These are phyloP conservation scores for Steinernema carpocapsae DNA, from an alignment of 2,888 invertebrate species.

Conservation along the genomic window DNA sequence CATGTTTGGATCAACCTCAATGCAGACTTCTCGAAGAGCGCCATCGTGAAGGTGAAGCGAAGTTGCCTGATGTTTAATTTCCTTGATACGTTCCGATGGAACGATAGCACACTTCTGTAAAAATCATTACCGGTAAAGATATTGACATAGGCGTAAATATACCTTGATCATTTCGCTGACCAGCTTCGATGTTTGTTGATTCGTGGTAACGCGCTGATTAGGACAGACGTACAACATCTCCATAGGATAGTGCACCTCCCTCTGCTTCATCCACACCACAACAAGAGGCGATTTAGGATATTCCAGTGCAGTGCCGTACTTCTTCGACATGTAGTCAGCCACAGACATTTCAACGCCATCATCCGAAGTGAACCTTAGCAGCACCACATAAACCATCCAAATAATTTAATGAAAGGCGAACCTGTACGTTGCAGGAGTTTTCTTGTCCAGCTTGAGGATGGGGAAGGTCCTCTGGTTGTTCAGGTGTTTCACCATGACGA, in stretches of 20 bases:
- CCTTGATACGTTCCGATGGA: not conserved
- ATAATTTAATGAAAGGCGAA: not conserved
- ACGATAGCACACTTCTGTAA: not conserved
- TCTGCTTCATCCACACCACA: constrained; percentile 35
- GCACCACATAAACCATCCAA: not conserved
- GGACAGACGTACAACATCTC: constrained; percentile 47
- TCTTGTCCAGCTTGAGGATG: not conserved
- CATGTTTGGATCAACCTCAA: not conserved
- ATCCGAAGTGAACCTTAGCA: not conserved
- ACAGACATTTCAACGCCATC: not conserved
- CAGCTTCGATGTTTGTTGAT: constrained; percentile 47
- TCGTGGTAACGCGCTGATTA: constrained; percentile 52
- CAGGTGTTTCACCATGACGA: not conserved
- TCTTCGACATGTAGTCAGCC: not conserved
- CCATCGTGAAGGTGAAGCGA: not conserved
- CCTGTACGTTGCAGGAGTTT: not conserved
- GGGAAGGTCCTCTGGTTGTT: not conserved
- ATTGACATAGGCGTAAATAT: not conserved
- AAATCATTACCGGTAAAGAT: not conserved
- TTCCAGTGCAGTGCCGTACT: not conserved
- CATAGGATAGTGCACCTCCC: constrained; percentile 47
- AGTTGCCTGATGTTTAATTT: not conserved
- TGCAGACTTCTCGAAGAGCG: not conserved
- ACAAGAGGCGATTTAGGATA: constrained; percentile 47
- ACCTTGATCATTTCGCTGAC: constrained; percentile 46